Base-by-base conservation (phyloP, 2,888 invertebrate genomes). In the Ophraella communa region DNA sequence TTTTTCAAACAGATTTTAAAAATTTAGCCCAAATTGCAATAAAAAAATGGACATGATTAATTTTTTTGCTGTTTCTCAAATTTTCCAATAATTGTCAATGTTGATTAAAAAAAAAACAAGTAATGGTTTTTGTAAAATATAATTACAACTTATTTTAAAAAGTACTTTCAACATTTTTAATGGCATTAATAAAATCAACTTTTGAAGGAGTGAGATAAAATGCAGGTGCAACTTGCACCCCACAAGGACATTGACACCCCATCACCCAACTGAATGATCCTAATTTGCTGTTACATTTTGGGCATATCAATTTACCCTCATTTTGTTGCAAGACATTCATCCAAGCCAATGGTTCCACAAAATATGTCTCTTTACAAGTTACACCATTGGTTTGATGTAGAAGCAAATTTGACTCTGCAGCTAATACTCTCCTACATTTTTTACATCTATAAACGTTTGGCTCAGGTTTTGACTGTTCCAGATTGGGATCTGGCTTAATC, bases 251-350 rank as follows among this genome's bases (percentile, higher is more conserved):
- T 74, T 92, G 91, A 75, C 93, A 94, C 59, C 94, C 93, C 88
- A 91, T 91, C 64, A 93, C 87, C 96, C 96, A 96, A 80, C 92
- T 94, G 80, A 93, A 96, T 63, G 92, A 93, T 24, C 96, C 96
- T 66, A 96, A 85, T 83, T 96, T 95, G 66, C 88, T 88, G 64
- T 84, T 84, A 78, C 96, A 96, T 80, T 93, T 92, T 51, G 95
- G 93, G 81, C 96, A 92, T 81, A 90, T 86, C 67, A 96, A 85
- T 82, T 95, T 95, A 39, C 95, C 95, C 76, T 92, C 89, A 11
- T 90, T 85, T 4, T 58, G 56, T 42, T 63, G 60, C 4, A 62
- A 35, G 49, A 91, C 88, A 74, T 89, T 85, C 95, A 96, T 96
- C 96, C 96, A 96, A 10, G 89, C 85, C 77, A 96, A 86, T 0